Percentiles rank a stretch among this genome's conserved stretches.
Evolutionary conservation across 2,113 vertebrate species (phyloP).

Genomic region (Noturus placidus): DNA sequence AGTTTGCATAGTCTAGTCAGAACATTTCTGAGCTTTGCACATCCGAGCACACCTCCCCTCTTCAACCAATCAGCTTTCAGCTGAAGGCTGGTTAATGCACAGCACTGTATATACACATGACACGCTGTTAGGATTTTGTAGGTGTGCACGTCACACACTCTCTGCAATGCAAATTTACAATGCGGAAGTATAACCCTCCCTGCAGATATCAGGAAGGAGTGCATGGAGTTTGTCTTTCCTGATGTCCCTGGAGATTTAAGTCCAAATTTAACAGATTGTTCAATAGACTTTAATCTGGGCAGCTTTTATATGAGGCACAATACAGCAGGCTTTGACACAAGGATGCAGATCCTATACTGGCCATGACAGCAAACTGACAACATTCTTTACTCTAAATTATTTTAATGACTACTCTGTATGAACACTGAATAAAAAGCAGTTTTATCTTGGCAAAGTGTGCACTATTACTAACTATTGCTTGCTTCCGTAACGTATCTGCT

Average conservation of each 20-base stretch:
- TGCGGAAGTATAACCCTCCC: not conserved
- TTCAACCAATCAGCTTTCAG: not conserved
- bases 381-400: not conserved
- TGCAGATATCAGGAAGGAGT: not conserved
- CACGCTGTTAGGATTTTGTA: not conserved
- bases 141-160: not conserved
- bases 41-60: not conserved
- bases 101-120: not conserved
- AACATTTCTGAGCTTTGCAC: not conserved
- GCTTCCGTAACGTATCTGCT: not conserved
- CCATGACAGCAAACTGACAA: not conserved
- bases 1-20: not conserved
- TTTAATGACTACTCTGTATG: not conserved
- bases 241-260: not conserved
- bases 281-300: not conserved
- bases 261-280: constrained; percentile 24
- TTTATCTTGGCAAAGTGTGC: no score
- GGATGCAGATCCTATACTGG: not conserved
- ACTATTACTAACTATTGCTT: not conserved
- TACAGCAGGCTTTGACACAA: not conserved
- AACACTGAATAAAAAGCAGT: not conserved
- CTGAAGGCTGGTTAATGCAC: not conserved
- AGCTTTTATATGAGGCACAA: not conserved
- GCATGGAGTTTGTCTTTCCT: not conserved
- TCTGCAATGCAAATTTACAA: not conserved